Evolutionary conservation across 1,140 invertebrate species (phyloP).

Genomic region (Drosophila kikkawai): DNA sequence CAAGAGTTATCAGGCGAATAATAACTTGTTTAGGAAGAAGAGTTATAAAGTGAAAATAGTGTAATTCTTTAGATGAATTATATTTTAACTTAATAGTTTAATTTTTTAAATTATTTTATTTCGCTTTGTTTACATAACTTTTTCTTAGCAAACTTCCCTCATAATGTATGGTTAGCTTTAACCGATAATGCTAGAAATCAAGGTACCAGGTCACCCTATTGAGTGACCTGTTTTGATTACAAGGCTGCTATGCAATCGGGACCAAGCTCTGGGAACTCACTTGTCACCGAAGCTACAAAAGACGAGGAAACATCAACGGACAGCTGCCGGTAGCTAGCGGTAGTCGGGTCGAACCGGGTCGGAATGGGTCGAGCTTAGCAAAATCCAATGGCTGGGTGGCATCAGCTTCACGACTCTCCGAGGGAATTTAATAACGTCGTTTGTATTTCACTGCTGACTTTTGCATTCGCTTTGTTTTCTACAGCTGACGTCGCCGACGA

Average conservation of each 20-base stretch:
- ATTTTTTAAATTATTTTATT: not conserved
- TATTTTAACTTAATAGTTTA: not conserved
- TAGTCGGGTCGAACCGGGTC: constrained; percentile 22
- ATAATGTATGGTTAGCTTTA: not conserved
- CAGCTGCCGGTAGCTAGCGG: constrained; percentile 78
- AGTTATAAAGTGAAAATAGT: not conserved
- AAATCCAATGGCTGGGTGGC: constrained; percentile 27
- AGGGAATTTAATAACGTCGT: constrained; percentile 79
- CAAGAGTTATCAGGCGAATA: too few species aligned
- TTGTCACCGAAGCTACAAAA: constrained; percentile 20
- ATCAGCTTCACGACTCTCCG: constrained; percentile 55
- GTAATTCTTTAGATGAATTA: not conserved
- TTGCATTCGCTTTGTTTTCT: constrained; percentile 60
- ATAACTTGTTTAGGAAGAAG: not conserved
- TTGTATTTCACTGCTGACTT: constrained; percentile 67
- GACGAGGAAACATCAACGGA: constrained; percentile 66
- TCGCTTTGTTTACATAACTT: not conserved
- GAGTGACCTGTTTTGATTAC: constrained; percentile 30
- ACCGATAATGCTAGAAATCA: constrained; percentile 6
- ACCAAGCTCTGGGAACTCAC: constrained; percentile 26
- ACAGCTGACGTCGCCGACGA: constrained; percentile 23
- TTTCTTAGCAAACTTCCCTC: not conserved
- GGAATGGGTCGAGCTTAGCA: constrained; percentile 21
- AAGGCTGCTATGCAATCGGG: not conserved
- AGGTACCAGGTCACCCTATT: not conserved